Percentiles rank a stretch among this genome's conserved stretches.
phyloP scores from a whole-genome alignment of 2,113 vertebrate species.

The Galemys pyrenaicus region DNA sequence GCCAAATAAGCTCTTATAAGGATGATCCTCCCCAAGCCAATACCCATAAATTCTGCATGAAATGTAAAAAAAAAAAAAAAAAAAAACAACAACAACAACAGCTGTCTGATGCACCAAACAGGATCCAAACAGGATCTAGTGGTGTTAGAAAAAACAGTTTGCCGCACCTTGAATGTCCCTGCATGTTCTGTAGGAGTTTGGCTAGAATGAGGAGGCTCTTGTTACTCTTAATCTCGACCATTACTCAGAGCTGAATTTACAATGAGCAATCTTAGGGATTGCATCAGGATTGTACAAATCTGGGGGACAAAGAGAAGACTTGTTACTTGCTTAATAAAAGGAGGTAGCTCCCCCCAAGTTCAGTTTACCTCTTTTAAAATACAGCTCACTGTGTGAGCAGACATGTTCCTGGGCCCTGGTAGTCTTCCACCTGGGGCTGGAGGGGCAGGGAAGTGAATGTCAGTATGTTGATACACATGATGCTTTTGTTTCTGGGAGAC shows the following conservation, averaged over 20 bases:
- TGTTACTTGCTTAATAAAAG: background rate
- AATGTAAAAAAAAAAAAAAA: background rate
- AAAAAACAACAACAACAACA: too few relatives aligned
- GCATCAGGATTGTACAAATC: background rate
- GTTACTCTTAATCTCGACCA: background rate
- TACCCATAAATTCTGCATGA: background rate
- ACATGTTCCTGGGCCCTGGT: background rate
- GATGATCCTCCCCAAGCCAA: background rate
- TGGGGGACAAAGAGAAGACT: background rate
- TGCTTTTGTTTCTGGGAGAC: background rate
- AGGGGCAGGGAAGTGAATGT: background rate
- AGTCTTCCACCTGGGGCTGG: background rate
- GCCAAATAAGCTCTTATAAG: background rate
- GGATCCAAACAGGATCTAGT: background rate
- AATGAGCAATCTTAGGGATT: background rate
- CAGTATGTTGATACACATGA: background rate
- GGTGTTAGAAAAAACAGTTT: background rate
- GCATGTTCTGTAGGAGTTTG: background rate
- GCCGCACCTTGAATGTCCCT: background rate
- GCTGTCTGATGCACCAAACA: background rate
- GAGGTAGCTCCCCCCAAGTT: background rate
- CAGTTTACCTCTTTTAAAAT: background rate
- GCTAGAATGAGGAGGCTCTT: background rate
- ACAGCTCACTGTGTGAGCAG: background rate
- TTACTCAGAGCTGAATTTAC: background rate